phyloP scores from a whole-genome alignment of 2,113 vertebrate genomes.

The Candoia aspera region DNA sequence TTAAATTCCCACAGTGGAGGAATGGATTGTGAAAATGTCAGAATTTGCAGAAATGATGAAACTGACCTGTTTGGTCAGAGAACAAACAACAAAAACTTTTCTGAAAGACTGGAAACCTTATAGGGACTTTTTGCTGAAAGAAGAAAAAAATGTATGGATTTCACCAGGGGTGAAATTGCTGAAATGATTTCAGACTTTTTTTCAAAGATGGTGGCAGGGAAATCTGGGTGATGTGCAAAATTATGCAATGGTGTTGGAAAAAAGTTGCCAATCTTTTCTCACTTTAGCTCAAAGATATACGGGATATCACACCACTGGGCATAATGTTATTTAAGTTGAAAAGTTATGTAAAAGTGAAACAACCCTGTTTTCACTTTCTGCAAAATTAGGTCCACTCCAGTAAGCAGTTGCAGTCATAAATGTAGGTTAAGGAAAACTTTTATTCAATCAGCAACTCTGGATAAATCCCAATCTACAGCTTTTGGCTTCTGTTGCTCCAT shows the following conservation, averaged over 20 bases:
- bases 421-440: constrained; percentile 59
- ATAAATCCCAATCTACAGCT: constrained; percentile 56
- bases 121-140: background rate
- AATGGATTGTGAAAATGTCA: background rate
- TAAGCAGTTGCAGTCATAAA: constrained; percentile 47
- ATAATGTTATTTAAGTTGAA: background rate
- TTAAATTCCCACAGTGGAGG: background rate
- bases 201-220: background rate
- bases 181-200: background rate
- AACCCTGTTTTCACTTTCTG: constrained; percentile 48
- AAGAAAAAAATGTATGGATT: background rate
- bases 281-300: background rate
- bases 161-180: background rate
- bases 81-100: background rate
- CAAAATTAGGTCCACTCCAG: constrained; percentile 59
- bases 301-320: background rate
- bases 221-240: background rate
- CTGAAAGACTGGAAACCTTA: background rate
- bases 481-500: constrained; percentile 67
- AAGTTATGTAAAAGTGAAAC: constrained; percentile 14
- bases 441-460: constrained; percentile 63
- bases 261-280: background rate
- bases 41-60: background rate
- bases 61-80: background rate
- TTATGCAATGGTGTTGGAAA: background rate